Percentiles rank a stretch among this genome's conserved stretches.
Evolutionary conservation across 2,888 invertebrate genomes (phyloP).

Genomic region (Amorpha juglandis): DNA sequence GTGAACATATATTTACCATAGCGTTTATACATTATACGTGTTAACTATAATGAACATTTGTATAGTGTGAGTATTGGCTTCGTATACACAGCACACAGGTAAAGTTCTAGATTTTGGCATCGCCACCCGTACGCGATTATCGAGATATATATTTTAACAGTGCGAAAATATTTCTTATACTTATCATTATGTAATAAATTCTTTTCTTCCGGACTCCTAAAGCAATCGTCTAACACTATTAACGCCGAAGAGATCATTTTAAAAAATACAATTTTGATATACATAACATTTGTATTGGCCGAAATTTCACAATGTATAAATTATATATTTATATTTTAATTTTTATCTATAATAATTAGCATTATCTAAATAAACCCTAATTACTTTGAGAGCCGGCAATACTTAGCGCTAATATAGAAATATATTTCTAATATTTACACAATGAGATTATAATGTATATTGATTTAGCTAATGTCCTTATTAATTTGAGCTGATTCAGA

Average conservation of each 20-base stretch:
- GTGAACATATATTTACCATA: conserved; percentile 37
- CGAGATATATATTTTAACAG: conserved; percentile 74
- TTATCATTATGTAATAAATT: conserved; percentile 79
- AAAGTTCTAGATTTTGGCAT: conserved; percentile 44
- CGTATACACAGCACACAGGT: background rate
- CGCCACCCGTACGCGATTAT: conserved; percentile 56
- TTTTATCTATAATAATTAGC: conserved; percentile 60
- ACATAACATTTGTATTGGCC: conserved; percentile 79
- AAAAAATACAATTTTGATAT: conserved; percentile 83
- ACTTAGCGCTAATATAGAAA: conserved; percentile 69
- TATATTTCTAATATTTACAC: conserved; percentile 80
- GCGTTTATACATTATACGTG: background rate
- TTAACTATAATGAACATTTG: background rate
- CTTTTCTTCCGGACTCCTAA: conserved; percentile 83
- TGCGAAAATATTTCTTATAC: conserved; percentile 83
- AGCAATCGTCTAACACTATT: conserved; percentile 78
- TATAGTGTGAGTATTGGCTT: background rate
- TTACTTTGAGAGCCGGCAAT: conserved; percentile 84
- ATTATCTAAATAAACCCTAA: conserved; percentile 76
- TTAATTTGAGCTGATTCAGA: conserved; percentile 78
- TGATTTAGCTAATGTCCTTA: conserved; percentile 81
- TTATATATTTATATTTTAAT: conserved; percentile 63
- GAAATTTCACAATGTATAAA: conserved; percentile 75
- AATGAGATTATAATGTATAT: conserved; percentile 81
- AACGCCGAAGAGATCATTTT: conserved; percentile 82